These are phyloP conservation scores for Anabas testudineus DNA, from an alignment of 2,797 vertebrate genomes.

Conservation along the genomic window DNA sequence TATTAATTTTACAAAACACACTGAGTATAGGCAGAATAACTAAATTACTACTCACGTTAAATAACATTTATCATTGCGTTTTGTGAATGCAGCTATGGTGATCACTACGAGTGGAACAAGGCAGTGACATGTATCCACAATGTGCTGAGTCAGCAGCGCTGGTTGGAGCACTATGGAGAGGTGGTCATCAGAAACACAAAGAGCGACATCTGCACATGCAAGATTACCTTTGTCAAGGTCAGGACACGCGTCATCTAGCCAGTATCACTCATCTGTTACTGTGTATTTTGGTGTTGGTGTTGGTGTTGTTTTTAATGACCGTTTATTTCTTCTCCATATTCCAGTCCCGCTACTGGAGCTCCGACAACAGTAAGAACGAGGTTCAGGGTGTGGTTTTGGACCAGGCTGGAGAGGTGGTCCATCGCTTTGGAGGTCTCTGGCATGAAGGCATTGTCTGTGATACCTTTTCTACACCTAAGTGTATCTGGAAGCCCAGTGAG, in stretches of 20 bases:
- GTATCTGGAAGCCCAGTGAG: slow-evolving; percentile 95
- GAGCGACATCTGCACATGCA: slow-evolving; percentile 89
- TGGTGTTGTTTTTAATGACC: too few species aligned
- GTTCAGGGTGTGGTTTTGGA: slow-evolving; percentile 91
- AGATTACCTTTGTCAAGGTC: slow-evolving; percentile 94
- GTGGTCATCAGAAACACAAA: slow-evolving; percentile 89
- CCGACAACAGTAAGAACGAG: slow-evolving; percentile 87
- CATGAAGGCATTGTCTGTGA: slow-evolving; percentile 93
- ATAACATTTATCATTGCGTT: not conserved
- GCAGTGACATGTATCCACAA: slow-evolving; percentile 95
- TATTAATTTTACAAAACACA: too few species aligned
- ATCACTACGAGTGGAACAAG: slow-evolving; percentile 97
- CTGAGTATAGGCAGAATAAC: not conserved
- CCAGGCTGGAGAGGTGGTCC: slow-evolving; percentile 86
- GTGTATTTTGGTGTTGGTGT: not conserved
- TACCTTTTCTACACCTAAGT: slow-evolving; percentile 82
- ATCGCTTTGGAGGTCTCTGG: slow-evolving; percentile 93
- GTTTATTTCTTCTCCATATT: not conserved
- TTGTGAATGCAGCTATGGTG: slow-evolving; percentile 83
- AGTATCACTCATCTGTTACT: not conserved
- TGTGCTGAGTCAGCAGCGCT: slow-evolving; percentile 92
- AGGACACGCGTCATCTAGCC: slow-evolving; percentile 9
- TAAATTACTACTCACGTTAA: not conserved
- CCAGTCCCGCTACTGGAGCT: slow-evolving; percentile 91
- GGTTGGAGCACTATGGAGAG: slow-evolving; percentile 95